A percentile compares a stretch with the other conserved stretches of the same genome.
phyloP scores from a whole-genome alignment of 2,797 vertebrate genomes.

The Sebastes oblongus region DNA sequence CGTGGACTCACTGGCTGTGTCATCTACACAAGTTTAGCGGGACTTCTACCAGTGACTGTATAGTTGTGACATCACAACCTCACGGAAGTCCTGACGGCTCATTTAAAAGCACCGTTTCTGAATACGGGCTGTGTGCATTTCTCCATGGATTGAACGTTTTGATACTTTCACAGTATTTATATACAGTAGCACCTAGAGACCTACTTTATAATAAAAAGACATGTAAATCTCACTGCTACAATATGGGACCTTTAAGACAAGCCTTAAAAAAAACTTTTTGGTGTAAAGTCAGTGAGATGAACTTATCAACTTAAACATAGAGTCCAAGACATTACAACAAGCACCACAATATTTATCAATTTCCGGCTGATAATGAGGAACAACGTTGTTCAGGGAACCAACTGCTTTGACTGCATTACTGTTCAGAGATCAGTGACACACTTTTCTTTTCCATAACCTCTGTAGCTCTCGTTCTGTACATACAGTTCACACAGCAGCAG shows the following conservation, averaged over 20 bases:
- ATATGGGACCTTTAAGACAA: not conserved
- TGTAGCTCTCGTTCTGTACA: not conserved
- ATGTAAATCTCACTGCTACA: not conserved
- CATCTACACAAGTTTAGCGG: not conserved
- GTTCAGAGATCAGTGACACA: constrained; percentile 28
- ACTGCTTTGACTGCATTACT: constrained; percentile 20
- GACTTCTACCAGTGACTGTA: no score
- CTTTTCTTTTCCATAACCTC: constrained; percentile 39
- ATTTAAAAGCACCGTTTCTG: not conserved
- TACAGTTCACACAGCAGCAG: constrained; percentile 28
- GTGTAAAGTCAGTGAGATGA: not conserved
- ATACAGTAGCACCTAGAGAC: not conserved
- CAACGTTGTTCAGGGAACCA: constrained; percentile 19
- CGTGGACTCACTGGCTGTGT: not conserved
- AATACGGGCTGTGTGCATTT: not conserved
- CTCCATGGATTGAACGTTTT: not conserved
- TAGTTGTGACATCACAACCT: no score
- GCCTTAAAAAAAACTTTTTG: not conserved
- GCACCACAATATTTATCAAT: not conserved
- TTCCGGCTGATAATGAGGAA: constrained; percentile 18
- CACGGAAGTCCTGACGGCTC: not conserved
- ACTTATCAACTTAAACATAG: not conserved
- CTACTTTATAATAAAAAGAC: not conserved
- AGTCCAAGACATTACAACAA: not conserved
- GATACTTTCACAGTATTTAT: not conserved